Percentiles rank a stretch among this genome's conserved stretches.
These are phyloP conservation scores for Microctonus brassicae DNA, from an alignment of 2,888 invertebrate genomes.

Conservation along the genomic window DNA sequence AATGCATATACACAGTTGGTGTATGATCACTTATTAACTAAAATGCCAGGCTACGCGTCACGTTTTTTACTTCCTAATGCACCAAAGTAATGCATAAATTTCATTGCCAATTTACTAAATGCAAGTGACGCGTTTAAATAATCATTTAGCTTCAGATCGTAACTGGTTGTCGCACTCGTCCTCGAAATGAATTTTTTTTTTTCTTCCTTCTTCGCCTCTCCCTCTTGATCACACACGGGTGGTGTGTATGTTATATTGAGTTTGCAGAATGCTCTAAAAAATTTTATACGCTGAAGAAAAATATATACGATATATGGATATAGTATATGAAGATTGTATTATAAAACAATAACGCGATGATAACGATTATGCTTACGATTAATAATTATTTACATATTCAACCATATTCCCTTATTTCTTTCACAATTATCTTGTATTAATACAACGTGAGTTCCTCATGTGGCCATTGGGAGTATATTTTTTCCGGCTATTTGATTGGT, in stretches of 20 bases:
- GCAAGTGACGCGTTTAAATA: not conserved
- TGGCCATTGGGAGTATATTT: conserved; percentile 4
- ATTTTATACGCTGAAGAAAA: conserved; percentile 12
- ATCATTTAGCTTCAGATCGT: not conserved
- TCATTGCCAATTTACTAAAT: conserved; percentile 40
- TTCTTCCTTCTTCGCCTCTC: not conserved
- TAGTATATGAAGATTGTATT: not conserved
- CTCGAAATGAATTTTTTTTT: not conserved
- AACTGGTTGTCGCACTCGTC: not conserved
- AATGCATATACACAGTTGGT: conserved; percentile 25
- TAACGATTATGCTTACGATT: conserved; percentile 7
- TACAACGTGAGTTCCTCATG: conserved; percentile 6
- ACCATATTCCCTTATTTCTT: not conserved
- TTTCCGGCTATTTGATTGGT: conserved; percentile 20
- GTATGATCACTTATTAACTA: conserved; percentile 2
- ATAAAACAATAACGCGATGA: not conserved
- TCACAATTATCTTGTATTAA: not conserved
- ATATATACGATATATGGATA: not conserved
- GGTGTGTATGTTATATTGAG: not conserved
- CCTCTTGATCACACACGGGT: not conserved
- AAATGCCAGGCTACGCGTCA: conserved; percentile 34
- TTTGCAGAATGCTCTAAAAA: conserved; percentile 15
- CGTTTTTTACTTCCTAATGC: conserved; percentile 41
- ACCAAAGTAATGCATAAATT: conserved; percentile 36
- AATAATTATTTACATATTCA: conserved; percentile 1